Base-by-base conservation (phyloP, 2,797 vertebrate genomes). In the Falco novaeseelandiae region DNA sequence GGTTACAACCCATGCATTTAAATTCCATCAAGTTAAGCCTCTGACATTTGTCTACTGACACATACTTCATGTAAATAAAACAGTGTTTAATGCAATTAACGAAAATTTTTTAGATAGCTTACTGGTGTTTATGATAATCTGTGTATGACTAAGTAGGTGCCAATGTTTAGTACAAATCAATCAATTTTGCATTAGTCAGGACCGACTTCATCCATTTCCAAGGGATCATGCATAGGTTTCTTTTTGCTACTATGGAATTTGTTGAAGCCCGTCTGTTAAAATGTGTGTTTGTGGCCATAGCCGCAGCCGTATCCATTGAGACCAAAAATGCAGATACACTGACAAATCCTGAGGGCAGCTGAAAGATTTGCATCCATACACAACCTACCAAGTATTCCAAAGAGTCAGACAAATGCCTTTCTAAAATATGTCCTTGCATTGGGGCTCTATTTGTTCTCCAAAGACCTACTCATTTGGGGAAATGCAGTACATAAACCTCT, bases 31-130 rank as follows among this genome's bases (percentile, higher is more conserved):
- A 36, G 26, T 80, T 89, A 71, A 89, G 17, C 8, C 12, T 73
- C 73, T 52, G 38, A 72, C 26, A 40, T 87, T 79, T 74, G 15
- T 80, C 63, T 87, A 13, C 42, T 61, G 40, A 38, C 74, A 89
- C 2, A 42, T 32, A 76, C 3, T 14, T 80, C 7, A 30, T 22
- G 22, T 54, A 85, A 70, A 87, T 40, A 69, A 44, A 79, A 48
- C 69, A 38, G 3, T 42, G 42, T 61, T 74, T 71, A 58, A 62
- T 65, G 58, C 30, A 96, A 78, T 82, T 93, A 93, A 81, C 40
- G 10, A 42, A 77, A 86, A 65, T 7, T 2, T n/a, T 90, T 85
- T 40, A 72, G 20, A 52, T 16, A 0, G 6, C 63, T 87, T 94
- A 36, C 59, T 58, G 10, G 3, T 76, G 23, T 22, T 13, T 38